Evolutionary conservation across 2,113 vertebrate genomes (phyloP).

Genomic region (Saimiri boliviensis): DNA sequence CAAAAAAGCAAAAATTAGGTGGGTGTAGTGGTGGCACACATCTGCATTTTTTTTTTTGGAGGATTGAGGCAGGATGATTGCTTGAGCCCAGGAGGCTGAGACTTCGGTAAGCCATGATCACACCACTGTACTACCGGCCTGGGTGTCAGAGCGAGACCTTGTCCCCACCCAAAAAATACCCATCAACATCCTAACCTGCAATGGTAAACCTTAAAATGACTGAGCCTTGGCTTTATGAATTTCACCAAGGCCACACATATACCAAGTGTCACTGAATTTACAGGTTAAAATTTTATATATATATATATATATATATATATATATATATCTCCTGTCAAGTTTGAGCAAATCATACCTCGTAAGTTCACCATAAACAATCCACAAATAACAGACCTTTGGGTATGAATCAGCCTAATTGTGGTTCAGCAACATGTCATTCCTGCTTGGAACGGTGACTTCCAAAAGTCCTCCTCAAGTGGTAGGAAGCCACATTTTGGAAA

Average conservation of each 20-base stretch:
- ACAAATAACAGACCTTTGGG: neutral
- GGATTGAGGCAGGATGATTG: too few species aligned
- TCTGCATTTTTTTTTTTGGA: too few species aligned
- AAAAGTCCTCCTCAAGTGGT: neutral
- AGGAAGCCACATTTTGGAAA: neutral
- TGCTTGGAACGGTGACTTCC: neutral
- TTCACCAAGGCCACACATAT: neutral
- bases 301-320: neutral
- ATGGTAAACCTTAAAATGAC: conserved; percentile 49
- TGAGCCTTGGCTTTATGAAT: conserved; percentile 28
- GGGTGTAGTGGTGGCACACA: too few species aligned
- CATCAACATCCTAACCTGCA: conserved; percentile 66
- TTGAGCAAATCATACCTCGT: neutral
- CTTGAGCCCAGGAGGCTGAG: too few species aligned
- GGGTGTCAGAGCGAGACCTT: too few species aligned
- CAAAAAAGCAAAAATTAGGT: too few species aligned
- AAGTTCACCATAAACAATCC: neutral
- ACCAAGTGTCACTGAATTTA: neutral
- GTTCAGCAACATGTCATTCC: neutral
- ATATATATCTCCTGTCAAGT: neutral
- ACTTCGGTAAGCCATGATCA: too few species aligned
- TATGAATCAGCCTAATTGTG: neutral
- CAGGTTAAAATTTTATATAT: neutral
- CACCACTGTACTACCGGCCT: too few species aligned
- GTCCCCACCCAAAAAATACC: neutral